These are phyloP conservation scores for Anarrhichthys ocellatus DNA, from an alignment of 2,113 vertebrate species.

Conservation along the genomic window DNA sequence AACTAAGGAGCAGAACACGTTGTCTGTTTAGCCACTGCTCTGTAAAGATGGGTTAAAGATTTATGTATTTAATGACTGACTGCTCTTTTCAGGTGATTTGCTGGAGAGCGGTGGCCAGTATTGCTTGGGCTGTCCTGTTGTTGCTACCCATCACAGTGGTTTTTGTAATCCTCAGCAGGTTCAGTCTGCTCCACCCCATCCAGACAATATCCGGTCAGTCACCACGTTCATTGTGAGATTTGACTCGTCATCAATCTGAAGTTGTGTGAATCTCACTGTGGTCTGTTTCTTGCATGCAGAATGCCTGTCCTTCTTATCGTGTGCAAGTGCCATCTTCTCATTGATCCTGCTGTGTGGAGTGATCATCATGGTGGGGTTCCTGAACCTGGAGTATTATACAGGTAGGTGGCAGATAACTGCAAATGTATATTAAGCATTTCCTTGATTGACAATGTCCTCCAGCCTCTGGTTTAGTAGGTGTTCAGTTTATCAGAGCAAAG, in stretches of 20 bases:
- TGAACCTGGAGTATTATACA: slow-evolving; percentile 92
- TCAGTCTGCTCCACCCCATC: slow-evolving; percentile 89
- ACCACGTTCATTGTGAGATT: not conserved
- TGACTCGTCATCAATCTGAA: not conserved
- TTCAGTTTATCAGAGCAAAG: not conserved
- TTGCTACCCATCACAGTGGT: slow-evolving; percentile 85
- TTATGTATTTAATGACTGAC: not conserved
- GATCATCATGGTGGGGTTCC: slow-evolving; percentile 87
- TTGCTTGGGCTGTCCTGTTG: slow-evolving; percentile 90
- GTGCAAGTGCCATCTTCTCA: slow-evolving; percentile 86
- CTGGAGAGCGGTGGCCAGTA: slow-evolving; percentile 89
- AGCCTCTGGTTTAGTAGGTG: not conserved
- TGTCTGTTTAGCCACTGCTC: not conserved
- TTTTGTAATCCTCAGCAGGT: slow-evolving; percentile 87
- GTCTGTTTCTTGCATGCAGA: slow-evolving; percentile 75
- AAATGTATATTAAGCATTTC: not conserved
- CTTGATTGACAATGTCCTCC: not conserved
- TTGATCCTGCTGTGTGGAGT: slow-evolving; percentile 87
- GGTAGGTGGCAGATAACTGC: slow-evolving; percentile 79
- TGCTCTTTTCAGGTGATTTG: slow-evolving; percentile 86
- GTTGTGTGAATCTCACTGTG: not conserved
- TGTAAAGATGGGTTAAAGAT: not conserved
- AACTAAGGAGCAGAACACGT: not conserved
- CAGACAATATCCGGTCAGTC: slow-evolving; percentile 88
- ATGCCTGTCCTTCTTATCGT: slow-evolving; percentile 84